Conservation (phyloP, 2,888 invertebrate genomes). For the Drosophila subsilvestris region DNA sequence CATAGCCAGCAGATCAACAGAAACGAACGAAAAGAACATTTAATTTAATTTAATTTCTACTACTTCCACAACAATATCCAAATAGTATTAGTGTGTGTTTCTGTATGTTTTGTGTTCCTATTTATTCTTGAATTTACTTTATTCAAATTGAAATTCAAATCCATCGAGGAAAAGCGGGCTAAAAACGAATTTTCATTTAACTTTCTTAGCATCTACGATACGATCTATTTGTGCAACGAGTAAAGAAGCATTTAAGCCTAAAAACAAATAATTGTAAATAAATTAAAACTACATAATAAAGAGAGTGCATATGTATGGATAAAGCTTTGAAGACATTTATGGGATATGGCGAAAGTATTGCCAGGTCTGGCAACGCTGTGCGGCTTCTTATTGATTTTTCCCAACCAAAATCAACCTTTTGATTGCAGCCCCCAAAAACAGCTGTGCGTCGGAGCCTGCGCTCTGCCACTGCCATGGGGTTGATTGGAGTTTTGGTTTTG, state of each 20-base stretch:
- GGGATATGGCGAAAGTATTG: no score
- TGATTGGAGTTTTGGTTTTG: conserved; percentile 60
- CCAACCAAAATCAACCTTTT: conserved; percentile 16
- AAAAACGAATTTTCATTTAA: conserved; percentile 69
- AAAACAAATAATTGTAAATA: conserved; percentile 76
- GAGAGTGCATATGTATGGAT: conserved; percentile 71
- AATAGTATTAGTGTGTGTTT: conserved; percentile 77
- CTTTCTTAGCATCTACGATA: conserved; percentile 70
- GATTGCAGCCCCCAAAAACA: conserved; percentile 31
- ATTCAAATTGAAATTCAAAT: conserved; percentile 54
- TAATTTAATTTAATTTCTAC: conserved; percentile 50
- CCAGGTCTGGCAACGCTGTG: conserved; percentile 67
- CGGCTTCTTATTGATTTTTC: conserved; percentile 65
- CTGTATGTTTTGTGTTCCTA: conserved; percentile 82
- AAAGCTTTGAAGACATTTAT: no score
- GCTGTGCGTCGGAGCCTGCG: conserved; percentile 69
- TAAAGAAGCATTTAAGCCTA: conserved; percentile 71
- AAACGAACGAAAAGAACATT: conserved; percentile 50
- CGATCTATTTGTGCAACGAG: conserved; percentile 62
- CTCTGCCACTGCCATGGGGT: conserved; percentile 51
- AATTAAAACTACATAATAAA: conserved; percentile 71
- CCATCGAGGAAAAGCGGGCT: conserved; percentile 69
- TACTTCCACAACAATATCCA: conserved; percentile 62
- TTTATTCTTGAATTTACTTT: conserved; percentile 78
- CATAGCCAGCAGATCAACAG: conserved; percentile 39